Conservation (phyloP, 2,113 vertebrate genomes). For the Gymnogyps californianus region DNA sequence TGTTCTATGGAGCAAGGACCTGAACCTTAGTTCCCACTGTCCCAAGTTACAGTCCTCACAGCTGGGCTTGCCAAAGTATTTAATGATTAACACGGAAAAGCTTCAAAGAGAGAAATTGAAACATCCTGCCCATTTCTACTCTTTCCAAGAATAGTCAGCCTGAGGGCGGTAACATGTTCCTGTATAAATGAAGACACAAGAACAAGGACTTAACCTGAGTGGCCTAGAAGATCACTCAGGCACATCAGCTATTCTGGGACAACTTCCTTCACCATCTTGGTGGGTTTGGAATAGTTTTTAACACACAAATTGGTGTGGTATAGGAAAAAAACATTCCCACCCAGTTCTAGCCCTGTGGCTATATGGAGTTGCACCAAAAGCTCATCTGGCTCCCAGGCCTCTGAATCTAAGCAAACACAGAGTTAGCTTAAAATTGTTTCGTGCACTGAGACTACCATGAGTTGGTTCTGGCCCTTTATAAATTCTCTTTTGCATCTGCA, state of each 20-base stretch:
- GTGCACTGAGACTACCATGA: not conserved
- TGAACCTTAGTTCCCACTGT: not conserved
- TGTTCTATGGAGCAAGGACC: not conserved
- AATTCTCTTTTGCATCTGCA: not conserved
- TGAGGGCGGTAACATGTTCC: accelerated
- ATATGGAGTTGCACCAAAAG: not conserved
- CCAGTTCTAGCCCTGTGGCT: not conserved
- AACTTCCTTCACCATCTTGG: not conserved
- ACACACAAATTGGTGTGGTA: not conserved
- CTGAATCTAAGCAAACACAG: not conserved
- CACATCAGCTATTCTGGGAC: not conserved
- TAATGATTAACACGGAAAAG: not conserved
- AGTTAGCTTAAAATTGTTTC: not conserved
- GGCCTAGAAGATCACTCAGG: not conserved
- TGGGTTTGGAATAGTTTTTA: not conserved
- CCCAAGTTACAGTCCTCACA: not conserved
- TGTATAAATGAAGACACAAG: not conserved
- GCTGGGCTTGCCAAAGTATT: not conserved
- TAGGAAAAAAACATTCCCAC: not conserved
- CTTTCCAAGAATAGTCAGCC: not conserved
- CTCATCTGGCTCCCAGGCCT: not conserved
- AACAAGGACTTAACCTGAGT: not conserved
- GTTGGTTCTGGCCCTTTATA: not conserved
- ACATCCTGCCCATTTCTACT: not conserved
- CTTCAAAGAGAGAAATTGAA: not conserved